Percentiles rank a stretch among this genome's conserved stretches.
Conservation (phyloP, 2,888 invertebrate species). For the Conops quadrifasciatus region DNA sequence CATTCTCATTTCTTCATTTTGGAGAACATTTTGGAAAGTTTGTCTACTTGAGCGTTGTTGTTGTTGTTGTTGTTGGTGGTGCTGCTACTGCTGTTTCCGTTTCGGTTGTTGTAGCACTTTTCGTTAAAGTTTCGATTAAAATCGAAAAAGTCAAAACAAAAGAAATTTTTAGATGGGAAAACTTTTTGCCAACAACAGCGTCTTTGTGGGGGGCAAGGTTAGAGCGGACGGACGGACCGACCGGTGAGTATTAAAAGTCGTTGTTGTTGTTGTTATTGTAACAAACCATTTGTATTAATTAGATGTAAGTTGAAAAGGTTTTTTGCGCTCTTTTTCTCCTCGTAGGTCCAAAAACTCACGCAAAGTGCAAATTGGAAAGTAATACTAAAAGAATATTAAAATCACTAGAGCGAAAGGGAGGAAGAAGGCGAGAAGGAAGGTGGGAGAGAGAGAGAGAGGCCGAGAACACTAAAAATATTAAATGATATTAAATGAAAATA, state of each 20-base stretch:
- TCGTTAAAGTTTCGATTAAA: constrained; percentile 29
- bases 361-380: no score
- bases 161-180: constrained; percentile 46
- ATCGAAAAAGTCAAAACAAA: constrained; percentile 10
- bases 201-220: not conserved
- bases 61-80: constrained; percentile 29
- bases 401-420: no score
- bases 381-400: no score
- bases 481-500: not conserved
- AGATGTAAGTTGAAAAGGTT: constrained; percentile 39
- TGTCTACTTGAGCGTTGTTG: not conserved
- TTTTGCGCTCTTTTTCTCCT: no score
- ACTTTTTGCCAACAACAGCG: constrained; percentile 38
- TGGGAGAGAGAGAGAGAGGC: no score
- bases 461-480: no score
- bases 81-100: not conserved
- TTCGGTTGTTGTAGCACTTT: not conserved
- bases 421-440: no score
- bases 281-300: constrained; percentile 48
- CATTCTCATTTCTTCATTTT: constrained; percentile 16
- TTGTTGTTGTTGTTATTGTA: constrained; percentile 29
- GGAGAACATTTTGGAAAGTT: constrained; percentile 19
- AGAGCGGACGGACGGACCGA: no score
- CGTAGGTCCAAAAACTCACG: no score
- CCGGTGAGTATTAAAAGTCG: no score